Evolutionary conservation across 2,113 vertebrate species (phyloP), one percentile per base, ranked within the genome.

Genomic region (Marmota monax): DNA sequence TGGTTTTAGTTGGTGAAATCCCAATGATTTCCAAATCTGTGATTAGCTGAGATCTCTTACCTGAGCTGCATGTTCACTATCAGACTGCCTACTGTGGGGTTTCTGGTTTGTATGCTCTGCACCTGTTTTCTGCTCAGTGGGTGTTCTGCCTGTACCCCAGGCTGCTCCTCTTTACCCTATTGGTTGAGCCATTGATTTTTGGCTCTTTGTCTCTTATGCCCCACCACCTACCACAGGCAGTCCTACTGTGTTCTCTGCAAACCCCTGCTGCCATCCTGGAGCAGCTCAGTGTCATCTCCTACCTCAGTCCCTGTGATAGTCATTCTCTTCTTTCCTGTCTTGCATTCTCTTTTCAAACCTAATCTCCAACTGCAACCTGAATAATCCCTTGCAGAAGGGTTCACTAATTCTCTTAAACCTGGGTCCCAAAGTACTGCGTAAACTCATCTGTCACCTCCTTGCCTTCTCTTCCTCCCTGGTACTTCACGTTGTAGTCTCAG

Each of bases 81-180:
- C 23, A 56, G 0, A 32, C 65, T 39, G 20, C 56, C 37, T 14
- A 1, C 63, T 56, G 0, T 74, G 63, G 5, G 11, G 5, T 53
- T 37, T 67, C 69, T 32, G 25, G 32, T 61, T 14, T 51, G 39
- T 42, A 7, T 25, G 14, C 37, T 25, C 27, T 5, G 3, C 7
- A 2, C 29, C 84, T 48, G 0, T 70, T 51, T 67, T 37, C 20
- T 0, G 22, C 83, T 77, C 39, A 4, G 34, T 18, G 29, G 48
- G 3, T 0, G 3, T 9, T 1, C 56, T 13, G 1, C 53, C 61
- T 48, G 37, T 29, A 11, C 76, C 61, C 58, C 4, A 2, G 4
- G 18, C 1, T 2, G n/a, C 65, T 27, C n/a, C 67, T 61, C 48
- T 22, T 32, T 25, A 11, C 61, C 18, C 51, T 5, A 4, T 34